Evolutionary conservation across 2,888 invertebrate species (phyloP), one percentile per base, ranked within the genome.

Genomic region (Proisotoma minuta): DNA sequence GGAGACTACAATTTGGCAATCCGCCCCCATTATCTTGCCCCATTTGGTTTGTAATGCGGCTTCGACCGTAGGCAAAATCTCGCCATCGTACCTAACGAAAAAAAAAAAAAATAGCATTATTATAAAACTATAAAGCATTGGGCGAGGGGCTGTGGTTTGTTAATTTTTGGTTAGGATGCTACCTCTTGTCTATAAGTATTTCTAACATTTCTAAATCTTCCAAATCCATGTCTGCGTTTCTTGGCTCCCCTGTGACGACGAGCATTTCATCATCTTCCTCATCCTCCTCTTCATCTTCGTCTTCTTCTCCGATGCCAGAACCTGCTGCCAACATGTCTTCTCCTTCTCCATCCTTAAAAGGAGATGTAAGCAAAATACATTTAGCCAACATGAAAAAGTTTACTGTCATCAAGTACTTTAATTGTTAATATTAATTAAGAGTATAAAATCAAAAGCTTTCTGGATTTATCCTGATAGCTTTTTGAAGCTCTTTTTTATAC

Each of bases 1-100:
- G 63, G 94, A 92, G 71, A 96, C 88, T 90, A 91, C 76, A 2
- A 96, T 90, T 78, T 93, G 88, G 75, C 87, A 86, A 65, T 89
- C 88, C 57, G 85, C 83, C 2, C 83, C 83, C 68, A 95, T 83
- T 71, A 93, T 85, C 73, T 88, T 85, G 71, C 87, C 85, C 87
- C 91, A 91, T 77, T 90, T 91, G 63, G 86, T 83, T 76, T 84
- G 84, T 64, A 94, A 88, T 23, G 87, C 82, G 47, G 84, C 80
- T 63, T 85, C 84, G 62, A 85, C 86, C 39, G 87, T 86, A 72
- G 90, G 88, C 69, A 87, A 85, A 64, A 90, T 85, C 58, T 76
- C 83, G 26, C 79, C 80, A 66, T 78, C 76, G 70, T 78, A 79
- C n/a, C 43, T 43, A 43, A 34, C 8, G 15, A 34, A 34, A 10